Percentiles rank a stretch among this genome's conserved stretches.
These are phyloP conservation scores for Pteronura brasiliensis DNA, from an alignment of 2,113 vertebrate species.

Conservation along the genomic window DNA sequence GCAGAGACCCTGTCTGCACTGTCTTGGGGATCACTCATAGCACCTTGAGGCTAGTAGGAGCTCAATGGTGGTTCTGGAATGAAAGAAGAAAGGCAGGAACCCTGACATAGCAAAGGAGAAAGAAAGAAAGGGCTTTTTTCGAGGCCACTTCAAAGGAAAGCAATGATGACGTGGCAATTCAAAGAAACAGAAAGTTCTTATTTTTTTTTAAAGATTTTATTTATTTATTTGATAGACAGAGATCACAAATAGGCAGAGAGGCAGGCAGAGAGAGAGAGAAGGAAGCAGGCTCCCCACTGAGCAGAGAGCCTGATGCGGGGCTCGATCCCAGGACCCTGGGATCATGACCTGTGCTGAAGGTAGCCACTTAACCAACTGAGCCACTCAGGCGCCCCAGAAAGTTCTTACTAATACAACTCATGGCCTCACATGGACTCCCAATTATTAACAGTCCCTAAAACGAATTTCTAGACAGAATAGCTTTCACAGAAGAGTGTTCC, in stretches of 20 bases:
- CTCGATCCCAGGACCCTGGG: neutral
- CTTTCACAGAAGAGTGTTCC: slow-evolving; percentile 22
- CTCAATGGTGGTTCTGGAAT: neutral
- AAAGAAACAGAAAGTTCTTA: neutral
- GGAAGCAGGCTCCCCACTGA: neutral
- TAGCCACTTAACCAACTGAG: neutral
- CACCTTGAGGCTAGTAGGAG: neutral
- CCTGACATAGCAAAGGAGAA: neutral
- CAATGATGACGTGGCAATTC: neutral
- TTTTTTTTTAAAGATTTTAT: neutral
- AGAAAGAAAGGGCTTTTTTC: neutral
- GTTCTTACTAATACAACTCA: neutral
- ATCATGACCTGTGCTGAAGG: neutral
- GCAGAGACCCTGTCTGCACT: neutral
- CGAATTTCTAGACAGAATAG: neutral
- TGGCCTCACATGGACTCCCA: neutral
- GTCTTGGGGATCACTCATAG: neutral
- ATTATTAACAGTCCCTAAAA: neutral
- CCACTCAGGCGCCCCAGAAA: neutral
- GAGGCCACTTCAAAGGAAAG: slow-evolving; percentile 11
- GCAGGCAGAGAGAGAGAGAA: no score
- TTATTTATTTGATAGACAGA: no score
- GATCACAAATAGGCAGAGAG: no score
- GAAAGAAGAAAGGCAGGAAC: neutral
- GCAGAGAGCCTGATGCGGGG: neutral